These are phyloP conservation scores for Myiopsitta monachus DNA, from an alignment of 2,113 vertebrate genomes.

Conservation along the genomic window DNA sequence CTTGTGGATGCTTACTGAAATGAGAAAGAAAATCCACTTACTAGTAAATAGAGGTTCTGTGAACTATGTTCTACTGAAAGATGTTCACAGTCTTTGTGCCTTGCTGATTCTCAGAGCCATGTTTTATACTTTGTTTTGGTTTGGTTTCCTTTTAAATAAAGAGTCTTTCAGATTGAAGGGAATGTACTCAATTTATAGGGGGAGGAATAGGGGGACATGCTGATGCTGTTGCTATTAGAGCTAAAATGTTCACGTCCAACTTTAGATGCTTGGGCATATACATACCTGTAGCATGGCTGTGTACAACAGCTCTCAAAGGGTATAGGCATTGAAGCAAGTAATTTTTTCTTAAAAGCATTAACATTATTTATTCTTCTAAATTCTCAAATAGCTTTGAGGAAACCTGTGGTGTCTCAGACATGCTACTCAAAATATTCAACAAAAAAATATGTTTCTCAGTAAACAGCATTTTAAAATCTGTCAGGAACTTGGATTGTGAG, in stretches of 20 bases:
- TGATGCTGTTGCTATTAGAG: neutral
- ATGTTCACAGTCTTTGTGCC: neutral
- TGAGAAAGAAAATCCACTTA: neutral
- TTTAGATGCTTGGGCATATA: neutral
- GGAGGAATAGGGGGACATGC: neutral
- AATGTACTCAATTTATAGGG: neutral
- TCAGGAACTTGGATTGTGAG: neutral
- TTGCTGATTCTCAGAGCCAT: neutral
- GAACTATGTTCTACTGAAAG: neutral
- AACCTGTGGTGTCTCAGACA: neutral
- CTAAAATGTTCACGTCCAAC: neutral
- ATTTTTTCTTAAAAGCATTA: neutral
- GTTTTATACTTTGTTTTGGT: neutral
- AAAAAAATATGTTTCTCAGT: neutral
- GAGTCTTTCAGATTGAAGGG: neutral
- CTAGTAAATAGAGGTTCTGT: neutral
- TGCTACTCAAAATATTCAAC: neutral
- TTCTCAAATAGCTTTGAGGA: neutral
- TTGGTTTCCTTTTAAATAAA: neutral
- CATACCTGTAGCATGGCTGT: neutral
- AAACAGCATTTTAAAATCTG: constrained; percentile 4
- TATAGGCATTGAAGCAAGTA: neutral
- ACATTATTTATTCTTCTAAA: neutral
- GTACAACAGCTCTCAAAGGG: neutral
- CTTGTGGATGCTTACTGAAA: neutral